Evolutionary conservation across 1,140 invertebrate species (phyloP).

Genomic region (Drosophila prosaltans): DNA sequence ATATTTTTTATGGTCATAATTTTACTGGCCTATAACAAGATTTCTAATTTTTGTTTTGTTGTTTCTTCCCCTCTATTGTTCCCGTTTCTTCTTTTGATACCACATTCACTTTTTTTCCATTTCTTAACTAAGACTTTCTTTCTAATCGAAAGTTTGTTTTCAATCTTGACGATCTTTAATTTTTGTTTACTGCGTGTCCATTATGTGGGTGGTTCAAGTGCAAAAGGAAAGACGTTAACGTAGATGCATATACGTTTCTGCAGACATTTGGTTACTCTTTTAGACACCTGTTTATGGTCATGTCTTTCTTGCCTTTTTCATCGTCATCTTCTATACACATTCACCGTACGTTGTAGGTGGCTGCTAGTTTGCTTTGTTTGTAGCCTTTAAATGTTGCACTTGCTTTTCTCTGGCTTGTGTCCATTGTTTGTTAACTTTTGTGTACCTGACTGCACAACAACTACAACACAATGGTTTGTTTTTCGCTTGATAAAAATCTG

Average conservation of each 20-base stretch:
- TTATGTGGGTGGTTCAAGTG: constrained; percentile 12
- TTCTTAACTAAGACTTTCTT: constrained; percentile 70
- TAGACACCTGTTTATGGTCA: constrained; percentile 11
- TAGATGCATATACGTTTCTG: constrained; percentile 30
- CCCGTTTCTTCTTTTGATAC: no score
- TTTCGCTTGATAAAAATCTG: constrained; percentile 61
- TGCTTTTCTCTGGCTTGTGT: constrained; percentile 48
- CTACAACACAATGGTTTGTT: constrained; percentile 61
- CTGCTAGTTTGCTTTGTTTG: constrained; percentile 31
- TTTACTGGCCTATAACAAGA: constrained; percentile 54
- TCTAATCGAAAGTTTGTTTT: constrained; percentile 67
- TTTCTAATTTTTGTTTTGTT: constrained; percentile 33
- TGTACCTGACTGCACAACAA: constrained; percentile 16
- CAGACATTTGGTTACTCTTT: constrained; percentile 20
- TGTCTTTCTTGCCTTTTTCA: constrained; percentile 1
- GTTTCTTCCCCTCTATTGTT: constrained; percentile 31
- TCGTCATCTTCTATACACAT: constrained; percentile 31
- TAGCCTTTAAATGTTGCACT: constrained; percentile 72
- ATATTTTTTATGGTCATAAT: constrained; percentile 53
- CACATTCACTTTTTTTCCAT: constrained; percentile 68
- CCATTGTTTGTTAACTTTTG: constrained; percentile 52
- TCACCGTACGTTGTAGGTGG: constrained; percentile 55
- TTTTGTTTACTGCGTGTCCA: constrained; percentile 2
- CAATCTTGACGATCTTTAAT: constrained; percentile 28
- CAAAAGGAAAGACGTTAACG: constrained; percentile 1